These are phyloP conservation scores for Aotus griseimembra DNA, from an alignment of 2,797 vertebrate genomes.

Conservation along the genomic window DNA sequence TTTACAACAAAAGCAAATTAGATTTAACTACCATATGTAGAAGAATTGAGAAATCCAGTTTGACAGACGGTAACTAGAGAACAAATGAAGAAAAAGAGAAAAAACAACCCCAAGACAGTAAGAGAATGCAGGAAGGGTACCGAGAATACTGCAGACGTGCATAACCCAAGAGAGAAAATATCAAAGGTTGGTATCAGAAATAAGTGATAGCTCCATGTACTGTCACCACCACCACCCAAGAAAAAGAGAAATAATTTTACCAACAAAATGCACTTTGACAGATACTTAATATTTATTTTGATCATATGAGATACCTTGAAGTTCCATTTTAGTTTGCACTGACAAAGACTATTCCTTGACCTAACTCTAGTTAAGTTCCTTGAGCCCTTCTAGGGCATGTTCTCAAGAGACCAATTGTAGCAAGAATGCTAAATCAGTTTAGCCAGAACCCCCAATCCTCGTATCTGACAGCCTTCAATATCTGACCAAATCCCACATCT, in stretches of 20 bases:
- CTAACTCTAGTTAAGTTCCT: not conserved
- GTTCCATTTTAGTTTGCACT: not conserved
- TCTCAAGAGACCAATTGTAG: not conserved
- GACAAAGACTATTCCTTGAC: not conserved
- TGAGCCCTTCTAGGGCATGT: not conserved
- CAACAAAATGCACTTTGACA: not conserved
- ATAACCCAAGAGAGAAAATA: not conserved
- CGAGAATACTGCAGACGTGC: not conserved
- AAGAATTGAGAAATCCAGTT: not conserved
- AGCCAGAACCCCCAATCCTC: not conserved
- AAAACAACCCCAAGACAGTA: not conserved
- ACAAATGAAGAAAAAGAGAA: not conserved
- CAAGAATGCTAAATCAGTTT: not conserved
- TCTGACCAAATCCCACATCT: not conserved
- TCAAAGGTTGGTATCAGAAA: not conserved
- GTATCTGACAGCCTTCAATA: not conserved
- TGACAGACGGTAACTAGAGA: slow-evolving; percentile 11
- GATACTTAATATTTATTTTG: not conserved
- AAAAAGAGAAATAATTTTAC: not conserved
- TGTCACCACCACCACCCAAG: not conserved
- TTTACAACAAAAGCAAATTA: slow-evolving; percentile 14
- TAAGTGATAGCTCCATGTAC: not conserved
- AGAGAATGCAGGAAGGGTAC: not conserved
- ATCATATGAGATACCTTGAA: not conserved
- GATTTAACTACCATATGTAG: not conserved